phyloP scores from a whole-genome alignment of 2,888 invertebrate species.

The Ceriagrion tenellum region DNA sequence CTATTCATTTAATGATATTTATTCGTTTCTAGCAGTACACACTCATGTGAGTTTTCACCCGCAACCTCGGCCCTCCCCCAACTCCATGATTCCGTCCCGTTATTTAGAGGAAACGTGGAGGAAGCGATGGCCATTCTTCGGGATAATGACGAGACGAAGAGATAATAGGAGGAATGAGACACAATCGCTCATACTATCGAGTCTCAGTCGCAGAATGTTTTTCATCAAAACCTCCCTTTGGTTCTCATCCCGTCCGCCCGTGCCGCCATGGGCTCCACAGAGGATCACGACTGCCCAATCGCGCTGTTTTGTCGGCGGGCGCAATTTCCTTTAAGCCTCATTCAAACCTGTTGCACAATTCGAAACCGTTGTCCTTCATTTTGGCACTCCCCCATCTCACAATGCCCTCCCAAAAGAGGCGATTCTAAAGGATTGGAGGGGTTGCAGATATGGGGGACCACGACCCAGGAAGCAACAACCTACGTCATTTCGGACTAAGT shows the following conservation, averaged over 20 bases:
- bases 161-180: neutral
- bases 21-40: neutral
- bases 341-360: neutral
- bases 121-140: neutral
- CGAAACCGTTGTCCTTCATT: neutral
- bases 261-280: neutral
- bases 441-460: neutral
- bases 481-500: no score
- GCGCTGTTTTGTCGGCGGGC: neutral
- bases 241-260: neutral
- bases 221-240: neutral
- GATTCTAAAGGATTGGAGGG: neutral
- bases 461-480: neutral
- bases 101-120: neutral
- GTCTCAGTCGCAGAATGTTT: neutral
- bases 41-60: neutral
- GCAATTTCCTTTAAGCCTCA: neutral
- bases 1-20: no score
- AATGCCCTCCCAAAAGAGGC: neutral
- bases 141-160: neutral
- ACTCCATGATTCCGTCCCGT: neutral
- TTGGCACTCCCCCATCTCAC: neutral
- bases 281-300: neutral
- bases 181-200: neutral
- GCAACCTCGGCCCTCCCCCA: neutral